phyloP scores from a whole-genome alignment of 2,888 invertebrate species.

The Heteropelma amictum region DNA sequence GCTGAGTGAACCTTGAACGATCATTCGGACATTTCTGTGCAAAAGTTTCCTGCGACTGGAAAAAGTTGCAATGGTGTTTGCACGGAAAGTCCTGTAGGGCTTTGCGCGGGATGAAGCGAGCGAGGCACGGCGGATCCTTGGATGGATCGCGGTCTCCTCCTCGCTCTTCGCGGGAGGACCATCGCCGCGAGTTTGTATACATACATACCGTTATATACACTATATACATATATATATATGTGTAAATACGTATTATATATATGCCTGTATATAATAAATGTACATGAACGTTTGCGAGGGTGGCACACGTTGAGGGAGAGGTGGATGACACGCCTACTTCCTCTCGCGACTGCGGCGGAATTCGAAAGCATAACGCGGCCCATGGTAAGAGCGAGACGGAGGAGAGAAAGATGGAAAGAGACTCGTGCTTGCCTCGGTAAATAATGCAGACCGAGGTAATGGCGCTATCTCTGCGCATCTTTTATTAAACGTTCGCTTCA shows the following conservation, averaged over 20 bases:
- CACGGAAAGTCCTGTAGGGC: slow-evolving; percentile 2
- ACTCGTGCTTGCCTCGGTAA: slow-evolving; percentile 75
- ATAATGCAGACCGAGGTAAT: slow-evolving; percentile 78
- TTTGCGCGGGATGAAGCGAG: not conserved
- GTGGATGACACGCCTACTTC: slow-evolving; percentile 73
- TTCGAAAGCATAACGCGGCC: slow-evolving; percentile 65
- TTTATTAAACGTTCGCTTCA: slow-evolving; percentile 77
- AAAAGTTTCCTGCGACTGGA: too few relatives aligned
- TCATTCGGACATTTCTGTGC: too few relatives aligned
- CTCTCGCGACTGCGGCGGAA: slow-evolving; percentile 74
- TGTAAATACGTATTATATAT: not conserved
- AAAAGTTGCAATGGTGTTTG: not conserved
- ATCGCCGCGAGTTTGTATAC: slow-evolving; percentile 22
- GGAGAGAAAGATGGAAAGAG: slow-evolving; percentile 7
- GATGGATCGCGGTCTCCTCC: slow-evolving; percentile 24
- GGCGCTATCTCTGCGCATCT: slow-evolving; percentile 78
- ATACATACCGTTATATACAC: not conserved
- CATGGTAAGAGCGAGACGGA: slow-evolving; percentile 56
- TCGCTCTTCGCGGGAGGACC: slow-evolving; percentile 20
- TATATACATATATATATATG: not conserved
- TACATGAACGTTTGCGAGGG: slow-evolving; percentile 29
- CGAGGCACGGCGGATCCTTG: slow-evolving; percentile 8
- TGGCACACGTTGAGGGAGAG: slow-evolving; percentile 40
- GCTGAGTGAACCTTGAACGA: too few relatives aligned
- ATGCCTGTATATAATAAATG: not conserved